Evolutionary conservation across 2,113 vertebrate genomes (phyloP).

Genomic region (Butorides virescens): DNA sequence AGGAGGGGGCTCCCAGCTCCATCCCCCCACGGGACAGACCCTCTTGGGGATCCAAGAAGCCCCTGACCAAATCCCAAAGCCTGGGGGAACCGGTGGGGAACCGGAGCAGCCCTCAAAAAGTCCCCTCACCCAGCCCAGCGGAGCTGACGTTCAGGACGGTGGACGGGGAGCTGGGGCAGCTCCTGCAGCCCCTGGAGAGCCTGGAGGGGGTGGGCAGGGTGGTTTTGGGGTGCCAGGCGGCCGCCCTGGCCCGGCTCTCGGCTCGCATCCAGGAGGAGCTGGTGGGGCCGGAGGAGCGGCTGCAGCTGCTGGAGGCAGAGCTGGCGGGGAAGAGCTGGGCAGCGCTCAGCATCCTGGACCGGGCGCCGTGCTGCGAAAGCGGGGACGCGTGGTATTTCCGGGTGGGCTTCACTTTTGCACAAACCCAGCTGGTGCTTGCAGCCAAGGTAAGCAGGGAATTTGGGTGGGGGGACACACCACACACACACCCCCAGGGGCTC

Average conservation of each 20-base stretch:
- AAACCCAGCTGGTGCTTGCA: constrained; percentile 50
- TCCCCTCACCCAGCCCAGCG: not conserved
- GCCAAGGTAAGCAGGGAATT: constrained; percentile 72
- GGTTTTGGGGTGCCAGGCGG: constrained; percentile 64
- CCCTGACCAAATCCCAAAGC: constrained; percentile 26
- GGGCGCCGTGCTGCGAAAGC: constrained; percentile 46
- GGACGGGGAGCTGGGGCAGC: constrained; percentile 49
- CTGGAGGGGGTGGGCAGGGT: not conserved
- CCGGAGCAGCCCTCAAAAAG: not conserved
- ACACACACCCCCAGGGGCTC: too few relatives aligned
- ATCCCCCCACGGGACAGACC: not conserved
- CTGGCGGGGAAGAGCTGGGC: constrained; percentile 19
- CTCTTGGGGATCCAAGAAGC: not conserved
- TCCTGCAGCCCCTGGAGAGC: constrained; percentile 50
- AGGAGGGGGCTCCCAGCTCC: not conserved
- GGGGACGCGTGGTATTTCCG: constrained; percentile 70
- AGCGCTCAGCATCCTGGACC: not conserved
- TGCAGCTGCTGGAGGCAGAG: constrained; percentile 55
- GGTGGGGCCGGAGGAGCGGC: not conserved
- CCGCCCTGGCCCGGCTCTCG: constrained; percentile 51
- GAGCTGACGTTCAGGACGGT: constrained; percentile 58
- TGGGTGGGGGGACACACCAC: too few relatives aligned
- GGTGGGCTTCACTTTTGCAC: constrained; percentile 45
- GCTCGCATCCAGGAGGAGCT: constrained; percentile 33
- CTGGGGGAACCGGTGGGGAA: not conserved